phyloP scores from a whole-genome alignment of 1,140 invertebrate genomes.

The Hyles euphorbiae region DNA sequence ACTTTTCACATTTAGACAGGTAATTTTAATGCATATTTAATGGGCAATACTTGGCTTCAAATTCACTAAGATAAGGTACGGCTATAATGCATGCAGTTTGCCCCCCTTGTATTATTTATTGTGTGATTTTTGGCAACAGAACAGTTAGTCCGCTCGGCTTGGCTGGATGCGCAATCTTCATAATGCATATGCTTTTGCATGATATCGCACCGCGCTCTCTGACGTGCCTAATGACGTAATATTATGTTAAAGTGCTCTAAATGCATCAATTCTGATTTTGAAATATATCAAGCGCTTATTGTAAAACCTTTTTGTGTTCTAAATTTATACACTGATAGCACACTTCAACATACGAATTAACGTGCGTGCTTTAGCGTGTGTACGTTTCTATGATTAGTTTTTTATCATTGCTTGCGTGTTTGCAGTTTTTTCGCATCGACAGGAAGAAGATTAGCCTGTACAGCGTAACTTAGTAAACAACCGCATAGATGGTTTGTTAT shows the following conservation, averaged over 20 bases:
- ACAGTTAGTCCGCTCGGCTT: slow-evolving; percentile 58
- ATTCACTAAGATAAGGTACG: slow-evolving; percentile 72
- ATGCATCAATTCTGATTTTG: slow-evolving; percentile 4
- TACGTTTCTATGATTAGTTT: too few relatives aligned
- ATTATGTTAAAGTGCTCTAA: slow-evolving; percentile 10
- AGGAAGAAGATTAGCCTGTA: too few relatives aligned
- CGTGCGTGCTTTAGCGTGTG: too few relatives aligned
- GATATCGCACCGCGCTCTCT: slow-evolving; percentile 13
- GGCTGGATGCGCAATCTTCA: slow-evolving; percentile 72
- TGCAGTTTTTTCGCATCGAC: too few relatives aligned
- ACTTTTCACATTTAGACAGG: slow-evolving; percentile 68
- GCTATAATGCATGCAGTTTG: slow-evolving; percentile 72
- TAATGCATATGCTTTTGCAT: slow-evolving; percentile 70
- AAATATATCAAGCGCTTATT: slow-evolving; percentile 5
- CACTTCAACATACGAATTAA: too few relatives aligned
- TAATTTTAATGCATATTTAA: slow-evolving; percentile 76
- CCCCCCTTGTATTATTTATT: slow-evolving; percentile 66
- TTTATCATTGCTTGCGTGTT: too few relatives aligned
- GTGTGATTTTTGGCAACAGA: slow-evolving; percentile 73
- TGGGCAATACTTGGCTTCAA: slow-evolving; percentile 73
- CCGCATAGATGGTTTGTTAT: too few relatives aligned
- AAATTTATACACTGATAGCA: too few relatives aligned
- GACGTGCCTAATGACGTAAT: slow-evolving; percentile 11
- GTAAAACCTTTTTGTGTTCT: slow-evolving; percentile 3
- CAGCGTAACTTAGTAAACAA: too few relatives aligned